Evolutionary conservation across 2,888 invertebrate species (phyloP).

Genomic region (Scelioninae gen. 1): DNA sequence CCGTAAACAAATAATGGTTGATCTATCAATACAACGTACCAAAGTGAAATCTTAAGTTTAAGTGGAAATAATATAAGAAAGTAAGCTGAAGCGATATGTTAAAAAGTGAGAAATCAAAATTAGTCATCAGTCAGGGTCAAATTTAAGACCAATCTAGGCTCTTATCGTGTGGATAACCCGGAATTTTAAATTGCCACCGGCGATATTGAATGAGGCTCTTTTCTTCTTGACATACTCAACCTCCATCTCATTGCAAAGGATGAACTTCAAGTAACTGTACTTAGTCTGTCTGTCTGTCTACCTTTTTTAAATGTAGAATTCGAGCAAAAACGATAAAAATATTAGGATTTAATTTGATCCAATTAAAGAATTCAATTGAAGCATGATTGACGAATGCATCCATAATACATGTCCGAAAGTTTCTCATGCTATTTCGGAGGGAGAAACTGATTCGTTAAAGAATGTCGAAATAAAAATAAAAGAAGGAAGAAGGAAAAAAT

Average conservation of each 20-base stretch:
- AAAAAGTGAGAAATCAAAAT: conserved; percentile 41
- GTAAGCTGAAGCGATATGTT: conserved; percentile 35
- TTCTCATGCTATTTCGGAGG: conserved; percentile 5
- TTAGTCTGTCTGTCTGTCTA: conserved; percentile 57
- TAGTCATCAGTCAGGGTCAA: conserved; percentile 21
- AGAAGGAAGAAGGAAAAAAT: conserved; percentile 17
- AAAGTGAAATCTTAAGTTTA: conserved; percentile 31
- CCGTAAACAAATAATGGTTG: conserved; percentile 34
- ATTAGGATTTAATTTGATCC: conserved; percentile 54
- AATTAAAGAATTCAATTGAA: conserved; percentile 51
- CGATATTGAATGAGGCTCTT: conserved; percentile 59
- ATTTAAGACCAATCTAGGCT: conserved; percentile 28
- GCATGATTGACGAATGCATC: conserved; percentile 17
- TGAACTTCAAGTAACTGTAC: conserved; percentile 60
- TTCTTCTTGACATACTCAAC: conserved; percentile 66
- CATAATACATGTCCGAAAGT: conserved; percentile 28
- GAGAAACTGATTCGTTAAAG: conserved; percentile 24
- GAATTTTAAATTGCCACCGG: conserved; percentile 68
- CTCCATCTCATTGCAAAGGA: conserved; percentile 60
- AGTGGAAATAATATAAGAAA: conserved; percentile 42
- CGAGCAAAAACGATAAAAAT: conserved; percentile 55
- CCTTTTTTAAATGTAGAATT: conserved; percentile 64
- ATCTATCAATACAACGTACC: conserved; percentile 27
- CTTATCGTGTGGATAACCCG: conserved; percentile 62
- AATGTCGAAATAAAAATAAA: background rate